These are phyloP conservation scores for Protaetia brevitarsis DNA, from an alignment of 1,140 invertebrate species.

Conservation along the genomic window DNA sequence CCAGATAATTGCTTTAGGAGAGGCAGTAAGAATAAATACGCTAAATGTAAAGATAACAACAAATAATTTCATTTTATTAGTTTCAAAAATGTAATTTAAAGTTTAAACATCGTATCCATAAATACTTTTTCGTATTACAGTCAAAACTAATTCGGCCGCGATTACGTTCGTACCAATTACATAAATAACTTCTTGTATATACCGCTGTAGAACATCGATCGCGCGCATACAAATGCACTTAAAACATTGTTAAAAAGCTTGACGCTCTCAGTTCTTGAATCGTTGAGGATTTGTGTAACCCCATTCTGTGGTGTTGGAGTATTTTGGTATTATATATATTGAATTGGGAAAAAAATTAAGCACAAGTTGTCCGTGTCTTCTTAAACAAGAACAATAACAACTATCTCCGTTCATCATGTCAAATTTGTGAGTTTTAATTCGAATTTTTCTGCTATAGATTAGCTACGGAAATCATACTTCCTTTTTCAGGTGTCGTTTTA, in stretches of 20 bases:
- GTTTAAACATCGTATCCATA: too few relatives aligned
- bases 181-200: not conserved
- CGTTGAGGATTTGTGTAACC: not conserved
- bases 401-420: slow-evolving; percentile 40
- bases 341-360: not conserved
- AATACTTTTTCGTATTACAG: not conserved
- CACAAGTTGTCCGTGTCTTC: not conserved
- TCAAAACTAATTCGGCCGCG: not conserved
- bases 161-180: not conserved
- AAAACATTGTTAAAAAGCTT: not conserved
- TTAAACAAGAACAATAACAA: not conserved
- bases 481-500: slow-evolving; percentile 45
- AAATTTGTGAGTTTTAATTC: slow-evolving; percentile 44
- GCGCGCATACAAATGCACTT: not conserved
- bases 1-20: too few relatives aligned
- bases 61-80: too few relatives aligned
- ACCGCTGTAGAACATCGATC: not conserved
- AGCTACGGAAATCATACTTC: not conserved
- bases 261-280: not conserved
- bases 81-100: too few relatives aligned
- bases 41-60: too few relatives aligned
- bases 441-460: not conserved
- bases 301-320: slow-evolving; percentile 1
- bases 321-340: slow-evolving; percentile 21
- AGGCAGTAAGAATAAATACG: too few relatives aligned